These are phyloP conservation scores for Bradynema listronoti DNA, from an alignment of 1,140 invertebrate species.

Conservation along the genomic window DNA sequence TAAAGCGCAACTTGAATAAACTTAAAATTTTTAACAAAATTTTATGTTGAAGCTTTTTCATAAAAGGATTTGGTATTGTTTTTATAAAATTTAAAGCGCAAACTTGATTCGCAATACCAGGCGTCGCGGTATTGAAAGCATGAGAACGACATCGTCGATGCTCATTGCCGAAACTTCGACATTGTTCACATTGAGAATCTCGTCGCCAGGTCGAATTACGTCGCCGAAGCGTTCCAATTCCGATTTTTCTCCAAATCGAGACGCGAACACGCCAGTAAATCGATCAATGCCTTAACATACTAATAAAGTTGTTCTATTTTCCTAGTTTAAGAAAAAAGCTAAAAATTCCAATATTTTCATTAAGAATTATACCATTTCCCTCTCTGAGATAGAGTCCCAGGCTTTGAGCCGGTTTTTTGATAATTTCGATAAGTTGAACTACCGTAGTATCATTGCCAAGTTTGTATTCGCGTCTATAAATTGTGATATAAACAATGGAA, in stretches of 20 bases:
- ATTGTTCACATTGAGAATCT: constrained; percentile 92
- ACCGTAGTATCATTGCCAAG: constrained; percentile 32
- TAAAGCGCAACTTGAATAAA: too few species aligned
- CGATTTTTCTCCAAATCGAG: constrained; percentile 73
- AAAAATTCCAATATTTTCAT: constrained; percentile 6
- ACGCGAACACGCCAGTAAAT: constrained; percentile 92
- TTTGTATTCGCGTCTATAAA: constrained; percentile 2
- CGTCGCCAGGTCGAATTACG: constrained; percentile 95
- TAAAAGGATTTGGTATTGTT: too few species aligned
- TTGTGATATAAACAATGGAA: background rate
- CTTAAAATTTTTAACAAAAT: too few species aligned
- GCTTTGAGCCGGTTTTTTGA: constrained; percentile 95
- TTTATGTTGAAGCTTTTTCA: too few species aligned
- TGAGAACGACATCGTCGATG: constrained; percentile 72
- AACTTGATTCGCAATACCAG: constrained; percentile 67
- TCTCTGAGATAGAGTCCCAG: constrained; percentile 87
- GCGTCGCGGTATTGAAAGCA: constrained; percentile 94
- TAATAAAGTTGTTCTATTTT: constrained; percentile 5
- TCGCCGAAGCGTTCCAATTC: constrained; percentile 84
- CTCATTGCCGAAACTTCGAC: constrained; percentile 95
- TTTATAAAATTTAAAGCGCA: constrained; percentile 5
- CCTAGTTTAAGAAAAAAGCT: background rate
- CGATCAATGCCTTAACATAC: constrained; percentile 70
- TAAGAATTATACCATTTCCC: constrained; percentile 43
- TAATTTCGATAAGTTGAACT: constrained; percentile 87